Conservation (phyloP, 2,797 vertebrate species). For the Lagorchestes hirsutus region DNA sequence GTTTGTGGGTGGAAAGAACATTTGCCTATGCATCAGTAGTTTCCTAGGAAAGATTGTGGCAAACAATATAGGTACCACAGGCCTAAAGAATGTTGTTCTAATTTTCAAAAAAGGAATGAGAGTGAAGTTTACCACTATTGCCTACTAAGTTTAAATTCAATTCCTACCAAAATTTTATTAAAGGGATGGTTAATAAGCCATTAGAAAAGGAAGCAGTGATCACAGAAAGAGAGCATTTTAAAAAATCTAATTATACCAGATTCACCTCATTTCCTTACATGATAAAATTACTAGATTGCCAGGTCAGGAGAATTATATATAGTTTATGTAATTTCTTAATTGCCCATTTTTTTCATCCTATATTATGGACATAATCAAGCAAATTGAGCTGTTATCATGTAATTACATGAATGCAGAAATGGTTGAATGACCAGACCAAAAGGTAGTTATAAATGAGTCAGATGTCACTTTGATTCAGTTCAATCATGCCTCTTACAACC, state of each 20-base stretch:
- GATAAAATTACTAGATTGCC: not conserved
- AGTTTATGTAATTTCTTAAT: not conserved
- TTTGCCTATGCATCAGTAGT: not conserved
- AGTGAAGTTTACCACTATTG: not conserved
- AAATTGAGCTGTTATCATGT: not conserved
- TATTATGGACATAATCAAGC: not conserved
- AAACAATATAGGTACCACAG: not conserved
- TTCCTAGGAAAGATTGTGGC: not conserved
- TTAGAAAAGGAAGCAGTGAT: not conserved
- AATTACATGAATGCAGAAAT: not conserved
- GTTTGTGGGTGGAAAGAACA: not conserved
- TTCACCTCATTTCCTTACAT: not conserved
- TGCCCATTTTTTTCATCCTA: not conserved
- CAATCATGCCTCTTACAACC: not conserved
- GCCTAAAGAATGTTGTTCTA: not conserved
- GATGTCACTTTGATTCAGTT: not conserved
- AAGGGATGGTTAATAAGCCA: not conserved
- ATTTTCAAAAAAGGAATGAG: not conserved
- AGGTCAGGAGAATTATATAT: not conserved
- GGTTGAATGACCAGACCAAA: not conserved
- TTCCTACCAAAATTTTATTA: not conserved
- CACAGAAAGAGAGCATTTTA: not conserved
- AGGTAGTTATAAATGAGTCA: not conserved
- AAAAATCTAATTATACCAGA: not conserved
- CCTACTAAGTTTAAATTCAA: not conserved